Evolutionary conservation across 1,140 invertebrate species (phyloP).

Genomic region (Leptonema lineaticorne): DNA sequence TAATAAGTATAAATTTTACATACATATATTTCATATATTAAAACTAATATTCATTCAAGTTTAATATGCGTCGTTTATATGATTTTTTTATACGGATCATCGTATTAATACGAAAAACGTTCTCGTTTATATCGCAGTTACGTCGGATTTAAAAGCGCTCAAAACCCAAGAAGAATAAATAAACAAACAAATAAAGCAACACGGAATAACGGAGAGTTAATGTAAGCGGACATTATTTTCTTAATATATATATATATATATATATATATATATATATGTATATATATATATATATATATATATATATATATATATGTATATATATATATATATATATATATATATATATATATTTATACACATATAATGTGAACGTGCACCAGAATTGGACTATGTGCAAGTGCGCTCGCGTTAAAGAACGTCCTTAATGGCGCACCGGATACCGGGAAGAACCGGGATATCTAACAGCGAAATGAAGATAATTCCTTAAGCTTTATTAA

Average conservation of each 20-base stretch:
- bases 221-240: too few species aligned
- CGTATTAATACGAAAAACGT: background rate
- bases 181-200: too few species aligned
- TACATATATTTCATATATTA: too few species aligned
- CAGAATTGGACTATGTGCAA: background rate
- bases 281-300: background rate
- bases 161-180: background rate
- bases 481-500: conserved; percentile 27
- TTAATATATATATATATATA: background rate
- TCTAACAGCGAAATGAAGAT: conserved; percentile 16
- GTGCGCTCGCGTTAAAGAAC: background rate
- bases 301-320: background rate
- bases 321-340: background rate
- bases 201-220: too few species aligned
- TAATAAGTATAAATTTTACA: too few species aligned
- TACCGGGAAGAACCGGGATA: background rate
- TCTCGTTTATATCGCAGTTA: background rate
- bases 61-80: too few species aligned
- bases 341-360: background rate
- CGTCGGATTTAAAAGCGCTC: background rate
- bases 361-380: background rate
- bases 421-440: background rate
- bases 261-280: background rate
- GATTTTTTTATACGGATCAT: too few species aligned
- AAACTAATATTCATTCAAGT: too few species aligned